Conservation (phyloP, 2,113 vertebrate genomes). For the Poeciliopsis retropinna region DNA sequence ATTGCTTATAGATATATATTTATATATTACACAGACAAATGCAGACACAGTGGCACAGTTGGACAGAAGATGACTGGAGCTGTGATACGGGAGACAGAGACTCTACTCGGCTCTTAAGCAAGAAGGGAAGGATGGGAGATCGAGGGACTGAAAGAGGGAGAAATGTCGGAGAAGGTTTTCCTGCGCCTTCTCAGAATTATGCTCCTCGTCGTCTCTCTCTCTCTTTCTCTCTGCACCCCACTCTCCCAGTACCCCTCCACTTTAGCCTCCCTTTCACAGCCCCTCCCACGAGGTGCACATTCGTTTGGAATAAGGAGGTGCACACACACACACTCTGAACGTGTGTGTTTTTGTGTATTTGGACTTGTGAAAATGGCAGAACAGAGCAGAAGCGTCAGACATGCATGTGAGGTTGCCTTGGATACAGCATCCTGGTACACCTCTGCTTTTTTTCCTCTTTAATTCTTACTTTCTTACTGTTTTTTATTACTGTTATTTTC, state of each 20-base stretch:
- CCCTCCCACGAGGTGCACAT: conserved; percentile 61
- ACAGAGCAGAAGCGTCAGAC: conserved; percentile 74
- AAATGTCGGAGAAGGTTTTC: conserved; percentile 22
- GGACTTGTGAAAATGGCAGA: conserved; percentile 74
- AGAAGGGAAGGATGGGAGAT: conserved; percentile 58
- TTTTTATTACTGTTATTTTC: conserved; percentile 75
- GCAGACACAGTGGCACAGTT: conserved; percentile 54
- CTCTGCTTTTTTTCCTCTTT: conserved; percentile 64
- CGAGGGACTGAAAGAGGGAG: conserved; percentile 54
- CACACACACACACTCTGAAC: conserved; percentile 34
- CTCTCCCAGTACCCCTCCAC: background rate
- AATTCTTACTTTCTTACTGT: conserved; percentile 68
- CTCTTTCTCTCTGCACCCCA: conserved; percentile 5
- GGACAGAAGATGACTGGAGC: conserved; percentile 75
- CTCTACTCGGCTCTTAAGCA: conserved; percentile 70
- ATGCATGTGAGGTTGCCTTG: conserved; percentile 78
- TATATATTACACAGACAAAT: conserved; percentile 51
- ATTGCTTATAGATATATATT: conserved; percentile 63
- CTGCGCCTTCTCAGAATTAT: conserved; percentile 47
- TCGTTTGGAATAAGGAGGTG: conserved; percentile 57
- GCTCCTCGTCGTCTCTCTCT: conserved; percentile 26
- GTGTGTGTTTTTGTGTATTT: conserved; percentile 67
- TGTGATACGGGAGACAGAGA: conserved; percentile 70
- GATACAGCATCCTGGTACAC: conserved; percentile 70
- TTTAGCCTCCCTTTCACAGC: conserved; percentile 18